Conservation (phyloP, 2,888 invertebrate species). For the Macrophya annulata region DNA sequence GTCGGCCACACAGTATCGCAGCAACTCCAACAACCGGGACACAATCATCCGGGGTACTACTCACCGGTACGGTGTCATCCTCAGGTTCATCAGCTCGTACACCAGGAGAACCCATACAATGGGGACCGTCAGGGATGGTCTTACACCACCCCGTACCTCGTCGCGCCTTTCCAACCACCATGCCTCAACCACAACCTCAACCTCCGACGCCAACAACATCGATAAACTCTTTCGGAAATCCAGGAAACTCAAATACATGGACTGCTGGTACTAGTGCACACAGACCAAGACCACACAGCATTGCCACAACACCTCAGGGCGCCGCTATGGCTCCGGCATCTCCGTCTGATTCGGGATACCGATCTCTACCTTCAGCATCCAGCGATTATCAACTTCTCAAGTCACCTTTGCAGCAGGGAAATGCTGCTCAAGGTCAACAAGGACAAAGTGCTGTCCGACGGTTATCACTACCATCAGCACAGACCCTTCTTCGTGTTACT, state of each 20-base stretch:
- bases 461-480: conserved; percentile 81
- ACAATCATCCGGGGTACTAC: conserved; percentile 59
- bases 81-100: conserved; percentile 69
- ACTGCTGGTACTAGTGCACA: conserved; percentile 70
- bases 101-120: conserved; percentile 75
- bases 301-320: conserved; percentile 73
- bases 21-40: conserved; percentile 76
- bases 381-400: conserved; percentile 85
- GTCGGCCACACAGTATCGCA: conserved; percentile 85
- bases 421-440: conserved; percentile 64
- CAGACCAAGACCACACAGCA: conserved; percentile 76
- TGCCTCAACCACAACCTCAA: conserved; percentile 82
- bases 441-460: conserved; percentile 79
- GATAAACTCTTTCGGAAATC: conserved; percentile 69
- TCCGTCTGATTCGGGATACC: conserved; percentile 81
- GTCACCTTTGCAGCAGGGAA: conserved; percentile 73
- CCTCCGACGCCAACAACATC: conserved; percentile 80
- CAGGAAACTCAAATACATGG: conserved; percentile 74
- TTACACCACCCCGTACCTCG: conserved; percentile 78
- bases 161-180: conserved; percentile 78
- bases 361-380: conserved; percentile 83
- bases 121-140: conserved; percentile 76
- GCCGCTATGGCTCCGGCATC: conserved; percentile 74
- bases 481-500: conserved; percentile 79
- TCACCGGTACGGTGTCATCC: conserved; percentile 60